Base-by-base conservation (phyloP, 2,113 vertebrate genomes). In the Myocastor coypus region DNA sequence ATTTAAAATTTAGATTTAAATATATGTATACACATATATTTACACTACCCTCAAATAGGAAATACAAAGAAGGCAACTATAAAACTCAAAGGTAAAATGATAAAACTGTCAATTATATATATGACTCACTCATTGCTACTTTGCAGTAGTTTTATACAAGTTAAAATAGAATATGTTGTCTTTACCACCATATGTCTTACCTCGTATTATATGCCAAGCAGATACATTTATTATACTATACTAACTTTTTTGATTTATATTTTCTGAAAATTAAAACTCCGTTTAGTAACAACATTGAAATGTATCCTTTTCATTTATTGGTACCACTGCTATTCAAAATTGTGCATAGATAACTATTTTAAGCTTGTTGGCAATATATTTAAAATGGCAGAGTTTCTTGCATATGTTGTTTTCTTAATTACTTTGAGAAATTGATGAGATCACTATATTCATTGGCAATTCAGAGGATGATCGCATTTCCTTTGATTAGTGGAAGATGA, bases 401-500 rank as follows among this genome's bases (percentile, higher is more conserved):
- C 3, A 13, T 88, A 61, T 63, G 19, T 80, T 81, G 17, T 71
- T 93, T 93, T 88, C 28, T 95, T 92, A 91, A 73, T 89, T 85
- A 68, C 57, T 86, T 95, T 59, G 14, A 50, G 78, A 96, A 94
- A 94, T 37, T 13, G 26, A 75, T 96, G 77, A 87, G 34, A 66
- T 73, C 14, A 50, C 83, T 6, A 30, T 55, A 69, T 90, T 89
- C 40, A 55, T 7, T 87, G 61, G 24, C 4, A 30, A 81, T 78
- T 97, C n/a, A 92, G n/a, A 92, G 13, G 66, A 16, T 85, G 16
- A 40, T 71, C 6, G 40, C 59, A 82, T 92, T 96, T 94, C 66
- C 91, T 80, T 81, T 95, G 69, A 14, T 69, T 94, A 57, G 68
- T 66, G 14, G 68, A 87, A 92, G 20, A 37, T 95, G 28, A 81